A percentile compares a stretch with the other conserved stretches of the same genome.
phyloP scores from a whole-genome alignment of 2,797 vertebrate genomes.

The Leucoraja ocellata region DNA sequence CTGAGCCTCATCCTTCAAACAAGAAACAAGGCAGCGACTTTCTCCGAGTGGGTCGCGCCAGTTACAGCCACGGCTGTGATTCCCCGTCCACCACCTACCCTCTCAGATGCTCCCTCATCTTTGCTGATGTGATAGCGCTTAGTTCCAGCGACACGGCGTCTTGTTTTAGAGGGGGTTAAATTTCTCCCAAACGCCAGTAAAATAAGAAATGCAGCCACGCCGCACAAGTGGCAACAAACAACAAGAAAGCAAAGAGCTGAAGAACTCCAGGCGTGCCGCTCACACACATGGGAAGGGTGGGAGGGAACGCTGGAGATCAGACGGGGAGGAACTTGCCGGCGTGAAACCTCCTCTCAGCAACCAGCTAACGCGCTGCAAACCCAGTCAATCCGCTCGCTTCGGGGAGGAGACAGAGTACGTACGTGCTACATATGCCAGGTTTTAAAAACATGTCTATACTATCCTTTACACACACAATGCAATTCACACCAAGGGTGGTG shows the following conservation, averaged over 20 bases:
- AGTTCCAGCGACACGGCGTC: constrained; percentile 41
- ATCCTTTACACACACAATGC: background rate
- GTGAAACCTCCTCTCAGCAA: constrained; percentile 45
- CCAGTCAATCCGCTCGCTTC: background rate
- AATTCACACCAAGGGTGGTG: too few relatives aligned
- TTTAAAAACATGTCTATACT: background rate
- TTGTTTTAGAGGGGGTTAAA: too few relatives aligned
- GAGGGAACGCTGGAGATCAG: constrained; percentile 54
- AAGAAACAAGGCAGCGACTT: background rate
- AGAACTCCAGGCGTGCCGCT: constrained; percentile 2
- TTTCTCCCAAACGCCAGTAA: constrained; percentile 36
- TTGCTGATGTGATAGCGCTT: constrained; percentile 48
- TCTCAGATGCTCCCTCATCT: constrained; percentile 86
- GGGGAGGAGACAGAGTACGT: background rate
- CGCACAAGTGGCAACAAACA: constrained; percentile 40
- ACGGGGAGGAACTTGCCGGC: constrained; percentile 53
- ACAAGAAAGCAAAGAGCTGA: constrained; percentile 39
- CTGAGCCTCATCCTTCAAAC: background rate
- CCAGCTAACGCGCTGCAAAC: constrained; percentile 39
- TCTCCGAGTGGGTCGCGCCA: background rate
- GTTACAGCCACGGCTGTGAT: background rate
- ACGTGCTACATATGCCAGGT: background rate
- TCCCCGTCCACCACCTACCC: constrained; percentile 73
- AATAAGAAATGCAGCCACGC: constrained; percentile 42
- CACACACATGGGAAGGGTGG: constrained; percentile 38